phyloP scores from a whole-genome alignment of 2,113 vertebrate species.

The Tylochromis polylepis region DNA sequence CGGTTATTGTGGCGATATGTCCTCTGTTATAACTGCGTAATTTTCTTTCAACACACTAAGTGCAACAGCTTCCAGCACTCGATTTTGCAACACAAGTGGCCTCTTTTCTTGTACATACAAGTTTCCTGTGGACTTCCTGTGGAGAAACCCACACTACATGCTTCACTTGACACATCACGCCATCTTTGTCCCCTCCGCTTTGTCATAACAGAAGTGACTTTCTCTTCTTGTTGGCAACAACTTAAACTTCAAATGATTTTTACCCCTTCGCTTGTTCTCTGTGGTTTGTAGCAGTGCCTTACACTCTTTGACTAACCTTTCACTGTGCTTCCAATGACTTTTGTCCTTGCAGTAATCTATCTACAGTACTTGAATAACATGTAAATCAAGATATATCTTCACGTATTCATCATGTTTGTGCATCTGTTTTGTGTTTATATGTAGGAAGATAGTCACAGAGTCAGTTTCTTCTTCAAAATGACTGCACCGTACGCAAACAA shows the following conservation, averaged over 20 bases:
- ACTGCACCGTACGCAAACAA: not conserved
- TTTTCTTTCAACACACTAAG: not conserved
- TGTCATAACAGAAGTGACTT: not conserved
- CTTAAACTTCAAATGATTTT: not conserved
- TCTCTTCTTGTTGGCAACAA: not conserved
- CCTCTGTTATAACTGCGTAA: not conserved
- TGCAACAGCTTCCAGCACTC: not conserved
- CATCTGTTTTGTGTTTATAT: not conserved
- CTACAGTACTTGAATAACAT: not conserved
- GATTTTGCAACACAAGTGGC: not conserved
- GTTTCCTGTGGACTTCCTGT: constrained; percentile 12
- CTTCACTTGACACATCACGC: not conserved
- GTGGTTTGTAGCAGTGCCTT: constrained; percentile 46
- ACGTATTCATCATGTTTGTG: not conserved
- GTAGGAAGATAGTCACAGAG: not conserved
- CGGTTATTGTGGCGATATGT: not conserved
- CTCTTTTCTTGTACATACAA: not conserved
- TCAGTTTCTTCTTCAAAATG: not conserved
- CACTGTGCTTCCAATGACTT: not conserved
- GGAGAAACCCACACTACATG: not conserved
- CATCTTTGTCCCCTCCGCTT: not conserved
- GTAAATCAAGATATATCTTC: not conserved
- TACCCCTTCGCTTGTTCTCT: not conserved
- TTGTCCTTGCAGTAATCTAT: not conserved
- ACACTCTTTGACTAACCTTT: not conserved